A percentile compares a stretch with the other conserved stretches of the same genome.
Evolutionary conservation across 1,140 invertebrate species (phyloP).

Genomic region (Andricus grossulariae): DNA sequence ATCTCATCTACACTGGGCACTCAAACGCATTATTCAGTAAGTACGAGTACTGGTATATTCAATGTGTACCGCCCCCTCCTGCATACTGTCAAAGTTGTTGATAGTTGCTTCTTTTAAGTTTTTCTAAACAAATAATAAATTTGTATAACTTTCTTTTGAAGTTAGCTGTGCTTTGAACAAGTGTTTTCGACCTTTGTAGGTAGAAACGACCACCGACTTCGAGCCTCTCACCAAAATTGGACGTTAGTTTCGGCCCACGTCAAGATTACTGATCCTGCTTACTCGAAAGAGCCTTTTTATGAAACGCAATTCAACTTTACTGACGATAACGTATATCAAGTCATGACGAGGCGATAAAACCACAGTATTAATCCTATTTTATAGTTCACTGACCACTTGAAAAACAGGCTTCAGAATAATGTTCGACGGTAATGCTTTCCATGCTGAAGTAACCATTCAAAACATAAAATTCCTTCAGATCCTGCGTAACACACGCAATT

Average conservation of each 20-base stretch:
- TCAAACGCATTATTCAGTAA: no score
- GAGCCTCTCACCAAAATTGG: background rate
- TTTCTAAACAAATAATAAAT: no score
- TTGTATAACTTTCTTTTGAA: no score
- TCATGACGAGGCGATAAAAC: constrained; percentile 24
- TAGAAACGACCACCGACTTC: background rate
- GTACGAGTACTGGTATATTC: no score
- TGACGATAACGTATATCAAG: constrained; percentile 12
- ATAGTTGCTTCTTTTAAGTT: no score
- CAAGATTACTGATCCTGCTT: constrained; percentile 12
- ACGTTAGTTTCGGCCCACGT: constrained; percentile 21
- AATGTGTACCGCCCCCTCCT: no score
- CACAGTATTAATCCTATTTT: constrained; percentile 6
- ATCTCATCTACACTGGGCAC: no score
- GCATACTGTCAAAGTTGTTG: no score
- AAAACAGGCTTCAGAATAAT: constrained; percentile 20
- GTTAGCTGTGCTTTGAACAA: background rate
- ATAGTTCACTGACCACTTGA: constrained; percentile 9
- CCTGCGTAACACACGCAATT: background rate
- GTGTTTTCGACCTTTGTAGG: constrained; percentile 15
- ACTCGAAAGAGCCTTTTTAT: background rate
- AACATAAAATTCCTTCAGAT: constrained; percentile 4
- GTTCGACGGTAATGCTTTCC: background rate
- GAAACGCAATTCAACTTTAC: constrained; percentile 13
- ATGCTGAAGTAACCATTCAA: background rate